A percentile compares a stretch with the other conserved stretches of the same genome.
phyloP scores from a whole-genome alignment of 2,888 invertebrate species.

The Cantharis rufa region DNA sequence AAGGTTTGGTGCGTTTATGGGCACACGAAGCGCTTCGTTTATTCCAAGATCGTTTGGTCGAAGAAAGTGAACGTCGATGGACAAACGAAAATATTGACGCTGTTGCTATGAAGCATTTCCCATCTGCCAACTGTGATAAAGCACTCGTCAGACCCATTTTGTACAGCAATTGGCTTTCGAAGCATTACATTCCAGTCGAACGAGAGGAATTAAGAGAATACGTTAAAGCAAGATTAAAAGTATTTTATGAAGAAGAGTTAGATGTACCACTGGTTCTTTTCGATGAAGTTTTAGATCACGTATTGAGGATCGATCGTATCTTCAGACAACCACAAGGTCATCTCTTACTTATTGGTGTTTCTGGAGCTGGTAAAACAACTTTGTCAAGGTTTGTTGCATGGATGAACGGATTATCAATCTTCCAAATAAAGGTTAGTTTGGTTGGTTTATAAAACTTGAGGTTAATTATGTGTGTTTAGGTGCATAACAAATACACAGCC shows the following conservation, averaged over 20 bases:
- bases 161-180: constrained; percentile 98
- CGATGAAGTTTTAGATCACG: constrained; percentile 99
- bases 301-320: constrained; percentile 96
- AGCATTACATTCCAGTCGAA: constrained; percentile 96
- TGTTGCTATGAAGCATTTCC: constrained; percentile 93
- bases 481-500: constrained; percentile 98
- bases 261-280: constrained; percentile 98
- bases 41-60: constrained; percentile 95
- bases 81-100: constrained; percentile 97
- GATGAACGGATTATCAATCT: constrained; percentile 99
- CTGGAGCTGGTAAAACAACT: constrained; percentile 99
- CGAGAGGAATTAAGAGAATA: constrained; percentile 94
- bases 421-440: constrained; percentile 90
- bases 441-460: neutral
- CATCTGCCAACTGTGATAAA: constrained; percentile 66
- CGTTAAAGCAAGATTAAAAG: constrained; percentile 94
- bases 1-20: constrained; percentile 97
- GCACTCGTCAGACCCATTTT: constrained; percentile 93
- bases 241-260: constrained; percentile 98
- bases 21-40: constrained; percentile 97
- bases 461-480: constrained; percentile 57
- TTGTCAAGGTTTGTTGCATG: constrained; percentile 98
- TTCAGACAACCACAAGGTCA: constrained; percentile 99
- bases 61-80: constrained; percentile 93
- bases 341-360: constrained; percentile 94